Evolutionary conservation across 2,113 vertebrate genomes (phyloP), one percentile per base, ranked within the genome.

Genomic region (Neolamprologus caudopunctatus): DNA sequence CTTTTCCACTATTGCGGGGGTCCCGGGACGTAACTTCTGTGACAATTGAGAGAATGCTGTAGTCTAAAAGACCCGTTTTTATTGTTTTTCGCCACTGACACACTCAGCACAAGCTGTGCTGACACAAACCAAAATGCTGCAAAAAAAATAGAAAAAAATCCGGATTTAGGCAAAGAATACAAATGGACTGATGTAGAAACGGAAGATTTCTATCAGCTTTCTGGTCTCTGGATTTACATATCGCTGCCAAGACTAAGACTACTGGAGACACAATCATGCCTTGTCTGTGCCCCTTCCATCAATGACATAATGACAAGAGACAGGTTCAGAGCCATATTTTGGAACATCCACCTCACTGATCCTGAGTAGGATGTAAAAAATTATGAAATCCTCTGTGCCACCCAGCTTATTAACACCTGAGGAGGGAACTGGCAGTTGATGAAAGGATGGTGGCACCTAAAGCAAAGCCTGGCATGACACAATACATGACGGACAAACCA

Each of bases 1-100:
- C 26, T 17, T 61, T 61, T 17, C 2, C 26, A 8, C 26, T 31
- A 17, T 33, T 0, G 28, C 5, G 5, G 0, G 57, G 9, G 5
- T 61, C 5, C 58, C 16, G 0, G 28, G 0, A 63, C 5, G 2
- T 0, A 19, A 19, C 58, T 33, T 28, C 16, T 33, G 9, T 63
- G 28, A 33, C 28, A 63, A 63, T 1, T 63, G 4, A 63, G 28
- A 63, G 28, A 63, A 63, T 35, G 16, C 58, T 35, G 11, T 40
- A 40, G 19, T 68, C 7, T 8, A 21, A 68, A 40, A 14, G 11
- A 68, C 63, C 33, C 0, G 4, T 13, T 68, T 68, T n/a, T 66
- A 37, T 68, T 2, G 33, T 68, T 14, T 68, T 40, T 68, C 1
- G 1, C 35, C 35, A 40, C 63, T 21, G 35, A 68, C 7, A 68